Base-by-base conservation (phyloP, 2,113 vertebrate species). In the Atractosteus spatula region DNA sequence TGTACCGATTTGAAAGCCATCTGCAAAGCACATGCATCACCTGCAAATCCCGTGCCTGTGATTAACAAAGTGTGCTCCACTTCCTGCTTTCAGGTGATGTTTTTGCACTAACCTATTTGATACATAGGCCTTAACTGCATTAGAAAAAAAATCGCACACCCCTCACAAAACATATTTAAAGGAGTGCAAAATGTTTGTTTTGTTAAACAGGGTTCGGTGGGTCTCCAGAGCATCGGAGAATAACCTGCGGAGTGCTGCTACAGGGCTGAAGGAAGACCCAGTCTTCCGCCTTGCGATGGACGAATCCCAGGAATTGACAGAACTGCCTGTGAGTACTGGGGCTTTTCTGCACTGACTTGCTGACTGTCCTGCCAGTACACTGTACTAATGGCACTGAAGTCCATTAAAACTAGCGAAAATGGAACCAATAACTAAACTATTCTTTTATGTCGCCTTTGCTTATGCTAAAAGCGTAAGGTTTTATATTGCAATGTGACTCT, bases 261-360 rank as follows among this genome's bases (percentile, higher is more conserved):
- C 68, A 72, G 70, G 78, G 75, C 81, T 0, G 77, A 41, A 45
- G 42, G 82, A 66, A 84, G 77, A 77, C 55, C 61, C 66, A 62
- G 62, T 63, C 8, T 57, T 65, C 57, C 45, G 68, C 14, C 56
- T 12, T 14, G 77, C 80, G 77, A 92, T 93, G 91, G 90, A 90
- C 2, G 87, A 90, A 66, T 77, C 84, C 51, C 89, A 88, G 81
- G 90, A 93, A 75, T 86, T 82, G 56, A 57, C 75, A 7, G 86
- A 87, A 69, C 75, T 87, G 74, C 91, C 90, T 77, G 91, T 93
- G 72, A 91, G 90, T 88, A 61, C 29, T 29, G 29, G 29, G 29
- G 29, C 29, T 29, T 29, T 29, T 29, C 29, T 29, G 29, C 29
- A 29, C 29, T 29, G 29, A 29, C 29, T 29, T 29, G 29, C 29